Percentiles rank a stretch among this genome's conserved stretches.
These are phyloP conservation scores for Alsophila aescularia DNA, from an alignment of 2,888 invertebrate genomes.

Conservation along the genomic window DNA sequence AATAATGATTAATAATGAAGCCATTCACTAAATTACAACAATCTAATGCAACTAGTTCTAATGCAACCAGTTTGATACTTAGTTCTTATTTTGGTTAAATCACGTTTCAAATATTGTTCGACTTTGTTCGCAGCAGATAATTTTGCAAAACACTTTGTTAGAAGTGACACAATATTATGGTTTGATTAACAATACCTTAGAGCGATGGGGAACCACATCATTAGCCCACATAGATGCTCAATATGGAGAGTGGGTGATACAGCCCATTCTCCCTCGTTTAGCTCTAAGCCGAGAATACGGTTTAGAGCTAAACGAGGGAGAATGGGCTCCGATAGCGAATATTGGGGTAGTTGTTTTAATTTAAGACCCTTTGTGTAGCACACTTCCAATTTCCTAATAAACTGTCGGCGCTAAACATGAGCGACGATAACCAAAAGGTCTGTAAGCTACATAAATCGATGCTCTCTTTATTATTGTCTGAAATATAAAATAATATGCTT, in stretches of 20 bases:
- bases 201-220: constrained; percentile 27
- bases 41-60: constrained; percentile 13
- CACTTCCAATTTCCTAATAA: constrained; percentile 75
- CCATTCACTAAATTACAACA: constrained; percentile 21
- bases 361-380: constrained; percentile 74
- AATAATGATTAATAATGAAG: constrained; percentile 12
- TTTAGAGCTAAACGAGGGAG: constrained; percentile 45
- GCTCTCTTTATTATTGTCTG: constrained; percentile 60
- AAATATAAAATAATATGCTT: constrained; percentile 58
- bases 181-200: constrained; percentile 42
- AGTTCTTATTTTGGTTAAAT: constrained; percentile 40
- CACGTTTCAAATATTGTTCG: constrained; percentile 45
- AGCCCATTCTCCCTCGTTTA: constrained; percentile 47
- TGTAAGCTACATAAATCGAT: constrained; percentile 62
- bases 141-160: constrained; percentile 9
- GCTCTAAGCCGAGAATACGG: constrained; percentile 56
- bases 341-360: constrained; percentile 76
- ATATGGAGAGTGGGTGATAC: constrained; percentile 43
- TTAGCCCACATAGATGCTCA: constrained; percentile 40
- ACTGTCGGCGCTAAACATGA: constrained; percentile 61
- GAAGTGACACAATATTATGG: constrained; percentile 29
- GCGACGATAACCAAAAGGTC: constrained; percentile 65
- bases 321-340: constrained; percentile 62
- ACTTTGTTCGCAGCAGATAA: constrained; percentile 16
- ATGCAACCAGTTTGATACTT: constrained; percentile 36